phyloP scores from a whole-genome alignment of 2,888 invertebrate genomes.

The Oscheius sp. region DNA sequence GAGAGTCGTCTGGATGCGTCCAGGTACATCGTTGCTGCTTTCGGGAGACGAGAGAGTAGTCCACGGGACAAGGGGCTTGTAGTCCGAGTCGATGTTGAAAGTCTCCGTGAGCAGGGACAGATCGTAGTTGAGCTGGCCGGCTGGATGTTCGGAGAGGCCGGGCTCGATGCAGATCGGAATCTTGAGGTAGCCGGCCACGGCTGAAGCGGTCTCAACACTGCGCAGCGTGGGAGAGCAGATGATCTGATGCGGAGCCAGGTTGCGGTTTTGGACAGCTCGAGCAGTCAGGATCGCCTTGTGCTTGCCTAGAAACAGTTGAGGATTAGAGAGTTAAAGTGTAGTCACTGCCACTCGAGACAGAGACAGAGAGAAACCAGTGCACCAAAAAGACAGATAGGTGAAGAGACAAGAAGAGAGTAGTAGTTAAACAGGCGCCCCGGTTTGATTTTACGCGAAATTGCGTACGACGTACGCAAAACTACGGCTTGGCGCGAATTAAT shows the following conservation, averaged over 20 bases:
- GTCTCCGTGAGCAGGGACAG: constrained; percentile 1
- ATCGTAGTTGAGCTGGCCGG: neutral
- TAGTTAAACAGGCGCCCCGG: too few relatives aligned
- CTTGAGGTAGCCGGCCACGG: constrained; percentile 35
- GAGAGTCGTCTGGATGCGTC: neutral
- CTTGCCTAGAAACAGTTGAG: constrained; percentile 17
- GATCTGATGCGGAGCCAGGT: constrained; percentile 15
- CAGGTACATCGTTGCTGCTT: neutral
- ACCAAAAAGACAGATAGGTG: too few relatives aligned
- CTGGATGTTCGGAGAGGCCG: constrained; percentile 38
- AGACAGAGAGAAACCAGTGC: too few relatives aligned
- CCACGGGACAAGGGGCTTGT: constrained; percentile 7
- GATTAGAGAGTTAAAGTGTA: neutral
- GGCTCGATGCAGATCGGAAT: constrained; percentile 37
- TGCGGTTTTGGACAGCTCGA: constrained; percentile 35
- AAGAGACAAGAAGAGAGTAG: too few relatives aligned
- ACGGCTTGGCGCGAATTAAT: too few relatives aligned
- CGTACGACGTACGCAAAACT: too few relatives aligned
- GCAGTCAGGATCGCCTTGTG: constrained; percentile 23
- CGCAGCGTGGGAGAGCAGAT: constrained; percentile 44
- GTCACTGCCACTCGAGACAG: neutral
- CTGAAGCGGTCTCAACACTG: constrained; percentile 42
- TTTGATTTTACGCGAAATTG: too few relatives aligned
- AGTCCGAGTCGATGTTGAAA: constrained; percentile 38
- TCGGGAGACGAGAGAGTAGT: neutral